Percentiles rank a stretch among this genome's conserved stretches.
Evolutionary conservation across 2,888 invertebrate species (phyloP).

Genomic region (Sycophila texana): DNA sequence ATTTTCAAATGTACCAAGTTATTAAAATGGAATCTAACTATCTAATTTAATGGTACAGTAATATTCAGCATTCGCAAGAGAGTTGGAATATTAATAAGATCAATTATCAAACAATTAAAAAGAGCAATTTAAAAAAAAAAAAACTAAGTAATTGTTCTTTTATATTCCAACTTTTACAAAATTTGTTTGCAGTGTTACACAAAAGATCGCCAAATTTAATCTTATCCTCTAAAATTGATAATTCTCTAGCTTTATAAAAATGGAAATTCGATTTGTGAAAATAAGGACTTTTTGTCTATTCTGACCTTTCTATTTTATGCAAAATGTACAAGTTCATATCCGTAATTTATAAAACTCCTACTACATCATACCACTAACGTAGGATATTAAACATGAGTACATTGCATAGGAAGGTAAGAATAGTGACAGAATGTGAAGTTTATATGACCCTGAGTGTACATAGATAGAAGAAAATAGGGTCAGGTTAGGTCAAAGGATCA

Average conservation of each 20-base stretch:
- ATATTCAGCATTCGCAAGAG: conserved; percentile 43
- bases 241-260: conserved; percentile 57
- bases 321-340: conserved; percentile 37
- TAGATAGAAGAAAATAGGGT: conserved; percentile 72
- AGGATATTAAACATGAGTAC: conserved; percentile 47
- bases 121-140: not conserved
- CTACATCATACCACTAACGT: conserved; percentile 19
- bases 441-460: conserved; percentile 64
- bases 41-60: conserved; percentile 36
- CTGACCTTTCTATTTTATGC: conserved; percentile 68
- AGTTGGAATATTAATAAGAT: conserved; percentile 50
- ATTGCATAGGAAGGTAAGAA: conserved; percentile 68
- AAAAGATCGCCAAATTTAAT: conserved; percentile 62
- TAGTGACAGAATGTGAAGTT: conserved; percentile 68
- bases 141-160: conserved; percentile 56
- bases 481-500: conserved; percentile 72
- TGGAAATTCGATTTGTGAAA: conserved; percentile 65
- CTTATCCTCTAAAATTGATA: conserved; percentile 65
- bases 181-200: conserved; percentile 62
- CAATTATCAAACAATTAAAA: conserved; percentile 41
- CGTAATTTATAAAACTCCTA: conserved; percentile 19
- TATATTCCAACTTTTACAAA: conserved; percentile 73
- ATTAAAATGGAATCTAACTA: conserved; percentile 22
- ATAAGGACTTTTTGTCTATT: conserved; percentile 67
- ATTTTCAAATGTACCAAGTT: conserved; percentile 64